Conservation (phyloP, 2,797 vertebrate genomes). For the Allobates femoralis region DNA sequence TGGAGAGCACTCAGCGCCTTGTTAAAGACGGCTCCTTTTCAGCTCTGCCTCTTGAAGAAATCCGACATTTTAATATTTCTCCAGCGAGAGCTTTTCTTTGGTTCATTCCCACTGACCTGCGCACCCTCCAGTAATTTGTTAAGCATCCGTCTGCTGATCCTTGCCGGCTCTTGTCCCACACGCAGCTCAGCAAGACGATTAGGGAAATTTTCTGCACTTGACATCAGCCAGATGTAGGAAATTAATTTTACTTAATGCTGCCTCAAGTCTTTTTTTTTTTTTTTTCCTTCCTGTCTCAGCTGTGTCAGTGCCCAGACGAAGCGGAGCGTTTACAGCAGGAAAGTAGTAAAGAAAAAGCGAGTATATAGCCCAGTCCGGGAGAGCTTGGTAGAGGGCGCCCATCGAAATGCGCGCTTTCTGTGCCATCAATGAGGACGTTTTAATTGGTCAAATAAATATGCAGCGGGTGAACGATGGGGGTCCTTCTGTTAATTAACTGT, state of each 20-base stretch:
- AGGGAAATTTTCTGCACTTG: slow-evolving; percentile 63
- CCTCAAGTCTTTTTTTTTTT: slow-evolving; percentile 32
- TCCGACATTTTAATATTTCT: slow-evolving; percentile 63
- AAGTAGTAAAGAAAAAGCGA: background rate
- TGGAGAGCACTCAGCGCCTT: slow-evolving; percentile 44
- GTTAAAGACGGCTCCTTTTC: slow-evolving; percentile 40
- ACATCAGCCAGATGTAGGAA: slow-evolving; percentile 61
- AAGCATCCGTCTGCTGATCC: slow-evolving; percentile 60
- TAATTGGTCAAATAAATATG: background rate
- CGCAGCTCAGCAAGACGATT: slow-evolving; percentile 61
- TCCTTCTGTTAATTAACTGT: slow-evolving; percentile 11
- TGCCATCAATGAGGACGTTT: background rate
- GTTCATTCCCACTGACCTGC: slow-evolving; percentile 55
- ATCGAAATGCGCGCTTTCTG: background rate
- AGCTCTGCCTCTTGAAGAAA: slow-evolving; percentile 58
- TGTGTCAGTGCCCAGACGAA: slow-evolving; percentile 15
- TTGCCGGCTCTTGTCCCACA: slow-evolving; percentile 58
- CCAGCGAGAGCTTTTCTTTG: slow-evolving; percentile 55
- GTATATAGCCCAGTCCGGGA: background rate
- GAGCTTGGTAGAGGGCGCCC: background rate
- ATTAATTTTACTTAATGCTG: slow-evolving; percentile 61
- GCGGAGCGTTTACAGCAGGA: slow-evolving; percentile 13
- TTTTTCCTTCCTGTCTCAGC: slow-evolving; percentile 11
- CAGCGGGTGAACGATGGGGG: background rate
- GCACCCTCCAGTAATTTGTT: slow-evolving; percentile 61